phyloP scores from a whole-genome alignment of 2,113 vertebrate species.

The Arenaria interpres region DNA sequence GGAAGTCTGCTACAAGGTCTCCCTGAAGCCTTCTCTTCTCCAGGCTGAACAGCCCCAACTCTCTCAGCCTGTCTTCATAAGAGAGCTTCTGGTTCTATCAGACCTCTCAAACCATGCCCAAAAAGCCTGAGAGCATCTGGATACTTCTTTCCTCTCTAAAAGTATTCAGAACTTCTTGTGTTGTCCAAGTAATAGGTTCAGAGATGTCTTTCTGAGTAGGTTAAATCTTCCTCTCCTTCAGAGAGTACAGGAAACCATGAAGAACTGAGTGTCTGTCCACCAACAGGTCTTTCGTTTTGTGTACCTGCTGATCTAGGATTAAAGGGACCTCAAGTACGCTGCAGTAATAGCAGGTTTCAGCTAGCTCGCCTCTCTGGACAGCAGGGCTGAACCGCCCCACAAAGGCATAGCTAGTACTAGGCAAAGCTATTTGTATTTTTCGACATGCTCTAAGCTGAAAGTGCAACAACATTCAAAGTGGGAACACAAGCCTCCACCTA shows the following conservation, averaged over 20 bases:
- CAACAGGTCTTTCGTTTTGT: background rate
- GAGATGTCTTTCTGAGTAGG: background rate
- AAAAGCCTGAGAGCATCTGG: background rate
- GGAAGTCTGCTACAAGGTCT: background rate
- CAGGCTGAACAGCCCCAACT: background rate
- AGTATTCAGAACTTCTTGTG: background rate
- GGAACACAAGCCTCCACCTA: background rate
- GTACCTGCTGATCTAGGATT: background rate
- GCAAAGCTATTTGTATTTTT: background rate
- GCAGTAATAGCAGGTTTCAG: background rate
- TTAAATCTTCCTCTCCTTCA: background rate
- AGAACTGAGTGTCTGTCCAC: background rate
- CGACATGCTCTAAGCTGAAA: background rate
- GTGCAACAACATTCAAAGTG: background rate
- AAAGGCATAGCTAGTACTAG: background rate
- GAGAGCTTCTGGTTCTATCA: background rate
- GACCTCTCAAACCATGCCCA: background rate
- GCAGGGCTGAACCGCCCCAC: background rate
- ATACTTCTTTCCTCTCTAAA: background rate
- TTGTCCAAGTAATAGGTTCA: background rate
- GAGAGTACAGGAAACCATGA: background rate
- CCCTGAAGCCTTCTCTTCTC: background rate
- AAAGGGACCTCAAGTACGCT: background rate
- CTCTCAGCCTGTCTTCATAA: background rate
- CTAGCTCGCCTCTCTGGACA: background rate